Evolutionary conservation across 2,888 invertebrate species (phyloP).

Genomic region (Cenopis cana): DNA sequence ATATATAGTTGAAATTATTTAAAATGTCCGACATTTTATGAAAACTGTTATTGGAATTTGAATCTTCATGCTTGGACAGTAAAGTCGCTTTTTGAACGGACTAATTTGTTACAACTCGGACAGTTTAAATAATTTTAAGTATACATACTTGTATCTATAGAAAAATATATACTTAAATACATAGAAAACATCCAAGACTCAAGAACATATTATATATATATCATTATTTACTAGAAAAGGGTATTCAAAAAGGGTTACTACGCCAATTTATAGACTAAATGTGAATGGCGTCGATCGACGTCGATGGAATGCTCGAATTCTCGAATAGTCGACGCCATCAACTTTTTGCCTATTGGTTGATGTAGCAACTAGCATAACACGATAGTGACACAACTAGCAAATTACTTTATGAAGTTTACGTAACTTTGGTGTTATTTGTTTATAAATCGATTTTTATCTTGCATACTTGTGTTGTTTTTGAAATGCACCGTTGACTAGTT

Average conservation of each 20-base stretch:
- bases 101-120: no score
- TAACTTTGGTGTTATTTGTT: not conserved
- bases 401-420: not conserved
- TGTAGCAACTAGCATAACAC: not conserved
- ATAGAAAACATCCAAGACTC: no score
- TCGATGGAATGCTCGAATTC: not conserved
- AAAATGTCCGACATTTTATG: no score
- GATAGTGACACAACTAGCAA: not conserved
- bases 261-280: not conserved
- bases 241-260: not conserved
- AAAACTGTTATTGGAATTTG: no score
- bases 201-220: no score
- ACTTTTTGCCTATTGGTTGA: not conserved
- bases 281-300: conserved; percentile 1
- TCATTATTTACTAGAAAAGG: no score
- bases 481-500: conserved; percentile 2
- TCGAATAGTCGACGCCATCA: not conserved
- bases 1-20: no score
- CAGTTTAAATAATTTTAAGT: no score
- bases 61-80: no score
- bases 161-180: no score
- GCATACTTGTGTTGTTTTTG: not conserved
- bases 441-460: not conserved
- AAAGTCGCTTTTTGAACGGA: no score
- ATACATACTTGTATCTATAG: no score